These are phyloP conservation scores for Lophotriccus pileatus DNA, from an alignment of 2,797 vertebrate species.

Conservation along the genomic window DNA sequence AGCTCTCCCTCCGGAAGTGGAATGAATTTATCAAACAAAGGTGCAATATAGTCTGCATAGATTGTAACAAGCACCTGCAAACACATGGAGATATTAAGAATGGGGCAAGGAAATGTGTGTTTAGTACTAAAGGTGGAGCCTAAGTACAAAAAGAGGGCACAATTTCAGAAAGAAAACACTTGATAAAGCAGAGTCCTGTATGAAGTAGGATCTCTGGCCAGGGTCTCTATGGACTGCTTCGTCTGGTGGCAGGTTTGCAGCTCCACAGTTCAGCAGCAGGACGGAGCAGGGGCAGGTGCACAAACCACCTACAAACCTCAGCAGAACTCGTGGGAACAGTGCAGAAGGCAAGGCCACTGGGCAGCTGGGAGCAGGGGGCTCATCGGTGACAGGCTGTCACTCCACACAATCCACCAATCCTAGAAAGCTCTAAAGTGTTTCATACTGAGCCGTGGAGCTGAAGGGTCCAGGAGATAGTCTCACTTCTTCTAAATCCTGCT, in stretches of 20 bases:
- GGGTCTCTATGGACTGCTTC: neutral
- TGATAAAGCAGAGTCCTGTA: neutral
- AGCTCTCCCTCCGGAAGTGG: slow-evolving; percentile 93
- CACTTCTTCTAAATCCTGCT: neutral
- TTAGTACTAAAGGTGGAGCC: neutral
- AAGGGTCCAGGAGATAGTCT: neutral
- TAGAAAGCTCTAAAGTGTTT: neutral
- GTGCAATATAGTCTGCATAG: slow-evolving; percentile 98
- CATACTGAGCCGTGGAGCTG: neutral
- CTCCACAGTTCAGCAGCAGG: neutral
- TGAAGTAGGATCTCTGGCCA: neutral
- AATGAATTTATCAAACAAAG: slow-evolving; percentile 97
- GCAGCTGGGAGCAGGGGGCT: neutral
- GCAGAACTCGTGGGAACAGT: neutral
- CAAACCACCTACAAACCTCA: neutral
- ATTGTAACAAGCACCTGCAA: slow-evolving; percentile 95
- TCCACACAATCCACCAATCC: rapidly evolving
- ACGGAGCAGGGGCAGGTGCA: neutral
- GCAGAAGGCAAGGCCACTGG: neutral
- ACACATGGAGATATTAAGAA: neutral
- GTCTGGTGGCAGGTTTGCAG: neutral
- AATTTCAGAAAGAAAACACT: neutral
- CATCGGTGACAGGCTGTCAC: neutral
- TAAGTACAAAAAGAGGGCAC: neutral
- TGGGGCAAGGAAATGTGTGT: neutral